Evolutionary conservation across 2,113 vertebrate genomes (phyloP).

Genomic region (Microtus oregoni): DNA sequence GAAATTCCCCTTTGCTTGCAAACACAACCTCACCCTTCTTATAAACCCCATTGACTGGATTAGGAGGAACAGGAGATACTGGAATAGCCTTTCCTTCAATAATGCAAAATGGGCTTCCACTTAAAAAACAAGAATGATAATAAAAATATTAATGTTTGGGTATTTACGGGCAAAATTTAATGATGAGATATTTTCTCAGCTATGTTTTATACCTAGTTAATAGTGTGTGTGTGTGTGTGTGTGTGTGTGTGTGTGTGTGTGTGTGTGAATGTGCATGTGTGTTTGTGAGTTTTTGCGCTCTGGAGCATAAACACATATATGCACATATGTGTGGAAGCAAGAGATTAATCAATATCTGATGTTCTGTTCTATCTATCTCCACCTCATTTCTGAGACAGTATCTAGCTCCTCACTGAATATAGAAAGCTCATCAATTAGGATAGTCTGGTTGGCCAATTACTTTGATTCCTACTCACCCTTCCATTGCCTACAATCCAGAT

Average conservation of each 20-base stretch:
- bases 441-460: neutral
- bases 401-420: neutral
- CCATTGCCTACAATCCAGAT: accelerated
- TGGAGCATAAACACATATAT: neutral
- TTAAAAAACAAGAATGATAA: neutral
- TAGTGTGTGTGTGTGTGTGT: too few species aligned
- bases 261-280: neutral
- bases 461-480: accelerated
- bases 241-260: neutral
- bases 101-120: neutral
- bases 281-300: too few species aligned
- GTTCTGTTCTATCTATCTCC: neutral
- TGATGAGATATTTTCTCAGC: neutral
- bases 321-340: neutral
- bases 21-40: constrained; percentile 35
- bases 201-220: constrained; percentile 20
- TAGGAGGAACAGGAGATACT: constrained; percentile 55
- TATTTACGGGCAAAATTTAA: constrained; percentile 14
- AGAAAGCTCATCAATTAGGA: neutral
- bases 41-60: constrained; percentile 46
- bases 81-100: neutral
- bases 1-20: constrained; percentile 45
- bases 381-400: too few species aligned
- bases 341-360: neutral
- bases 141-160: constrained; percentile 23